Evolutionary conservation across 2,888 invertebrate genomes (phyloP), one percentile per base, ranked within the genome.

Genomic region (Nemotelus pantherinus): DNA sequence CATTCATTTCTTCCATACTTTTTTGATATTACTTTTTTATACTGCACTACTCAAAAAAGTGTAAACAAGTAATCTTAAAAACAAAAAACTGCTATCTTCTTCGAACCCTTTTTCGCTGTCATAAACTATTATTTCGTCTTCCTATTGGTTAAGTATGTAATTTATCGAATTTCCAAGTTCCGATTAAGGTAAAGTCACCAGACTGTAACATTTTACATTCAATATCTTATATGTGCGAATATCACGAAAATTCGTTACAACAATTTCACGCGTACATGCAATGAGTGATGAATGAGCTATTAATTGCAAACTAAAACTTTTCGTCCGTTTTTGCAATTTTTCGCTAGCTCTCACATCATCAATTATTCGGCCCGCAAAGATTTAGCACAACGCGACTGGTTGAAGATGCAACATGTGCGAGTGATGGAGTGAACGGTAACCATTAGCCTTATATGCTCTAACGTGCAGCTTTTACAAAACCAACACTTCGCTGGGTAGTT

Each of bases 331-430:
- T 41, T 41, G 74, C 60, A 71, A 53, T 74, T 71, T 63, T 6
- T 48, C 47, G 47, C 60, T 47, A 57, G 57, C 7, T 6, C 25
- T 6, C 74, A 48, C 74, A 60, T 74, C 60, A 60, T 74, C 74
- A 74, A 74, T 74, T 74, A 74, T 63, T 63, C 63, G 45, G 45
- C 63, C 63, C 60, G 45, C 25, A 10, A 25, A 58, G 9, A 58
- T 72, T 45, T 58, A 43, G 68, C 25, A 25, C 45, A 44, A 65
- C 9, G 5, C 58, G 44, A 4, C 50, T 4, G 5, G n/a, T n/a
- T 6, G n/a, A 75, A 77, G 72, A 67, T 74, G 75, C 75, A 77
- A 77, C 79, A 79, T 55, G 74, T 79, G 79, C 77, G 77, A 67
- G 58, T 78, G 78, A 78, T 77, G 76, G 76, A 72, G 25, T 25